phyloP scores from a whole-genome alignment of 1,140 invertebrate genomes.

The Lepidotrigona ventralis region DNA sequence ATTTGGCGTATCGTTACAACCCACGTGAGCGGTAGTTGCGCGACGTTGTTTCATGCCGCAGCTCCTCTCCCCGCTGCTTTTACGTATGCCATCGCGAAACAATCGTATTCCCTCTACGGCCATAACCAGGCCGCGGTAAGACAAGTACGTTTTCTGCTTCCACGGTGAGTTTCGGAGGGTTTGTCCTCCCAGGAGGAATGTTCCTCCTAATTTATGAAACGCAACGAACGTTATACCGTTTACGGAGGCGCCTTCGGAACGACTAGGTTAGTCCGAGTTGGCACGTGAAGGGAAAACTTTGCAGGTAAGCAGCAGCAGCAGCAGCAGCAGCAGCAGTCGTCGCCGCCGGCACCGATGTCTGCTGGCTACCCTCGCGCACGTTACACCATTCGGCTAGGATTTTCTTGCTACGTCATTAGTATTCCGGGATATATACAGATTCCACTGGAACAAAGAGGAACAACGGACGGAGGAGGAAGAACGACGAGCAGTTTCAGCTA shows the following conservation, averaged over 20 bases:
- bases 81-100: slow-evolving; percentile 60
- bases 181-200: slow-evolving; percentile 58
- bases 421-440: slow-evolving; percentile 42
- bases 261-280: slow-evolving; percentile 25
- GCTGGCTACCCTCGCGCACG: neutral
- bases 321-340: slow-evolving; percentile 1
- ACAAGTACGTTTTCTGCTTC: slow-evolving; percentile 48
- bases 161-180: slow-evolving; percentile 52
- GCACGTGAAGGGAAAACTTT: slow-evolving; percentile 54
- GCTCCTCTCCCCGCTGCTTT: slow-evolving; percentile 17
- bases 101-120: slow-evolving; percentile 65
- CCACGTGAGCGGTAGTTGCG: slow-evolving; percentile 9
- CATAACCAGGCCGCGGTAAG: slow-evolving; percentile 49
- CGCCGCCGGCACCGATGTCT: neutral
- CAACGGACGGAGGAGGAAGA: neutral
- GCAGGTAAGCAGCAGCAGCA: slow-evolving; percentile 38
- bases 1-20: slow-evolving; percentile 52
- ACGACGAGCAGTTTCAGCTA: slow-evolving; percentile 25
- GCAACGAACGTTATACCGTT: slow-evolving; percentile 58
- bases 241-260: slow-evolving; percentile 43
- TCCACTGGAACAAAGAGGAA: slow-evolving; percentile 43
- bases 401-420: slow-evolving; percentile 56
- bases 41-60: too few relatives aligned
- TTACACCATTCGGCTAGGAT: slow-evolving; percentile 37
- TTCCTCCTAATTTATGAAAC: slow-evolving; percentile 64